Evolutionary conservation across 2,888 invertebrate genomes (phyloP).

Genomic region (Drosophila niveifrons): DNA sequence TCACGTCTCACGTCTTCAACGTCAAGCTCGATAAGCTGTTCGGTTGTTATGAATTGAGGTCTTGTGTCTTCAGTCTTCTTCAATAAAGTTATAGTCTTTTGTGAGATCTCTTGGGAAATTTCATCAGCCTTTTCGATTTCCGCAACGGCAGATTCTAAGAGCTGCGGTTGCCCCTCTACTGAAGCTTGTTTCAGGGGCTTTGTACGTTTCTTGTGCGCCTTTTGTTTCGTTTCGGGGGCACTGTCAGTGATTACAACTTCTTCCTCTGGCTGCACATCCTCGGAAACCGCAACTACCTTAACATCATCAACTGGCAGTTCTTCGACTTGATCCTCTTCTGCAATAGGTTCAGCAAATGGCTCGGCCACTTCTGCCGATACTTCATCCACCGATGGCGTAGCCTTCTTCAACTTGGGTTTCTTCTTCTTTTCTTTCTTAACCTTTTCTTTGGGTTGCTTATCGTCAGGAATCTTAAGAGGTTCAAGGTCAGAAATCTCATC

Average conservation of each 20-base stretch:
- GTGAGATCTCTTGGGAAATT: constrained; percentile 84
- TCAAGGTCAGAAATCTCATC: constrained; percentile 75
- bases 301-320: constrained; percentile 79
- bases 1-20: constrained; percentile 86
- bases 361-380: constrained; percentile 83
- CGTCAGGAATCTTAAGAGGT: constrained; percentile 76
- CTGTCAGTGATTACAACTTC: constrained; percentile 74
- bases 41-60: constrained; percentile 83
- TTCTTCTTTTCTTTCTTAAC: constrained; percentile 82
- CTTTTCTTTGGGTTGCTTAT: constrained; percentile 85
- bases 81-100: constrained; percentile 85
- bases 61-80: constrained; percentile 85
- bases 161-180: constrained; percentile 82
- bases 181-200: constrained; percentile 83
- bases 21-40: constrained; percentile 83
- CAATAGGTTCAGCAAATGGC: constrained; percentile 83
- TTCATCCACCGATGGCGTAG: constrained; percentile 83
- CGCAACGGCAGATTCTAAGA: constrained; percentile 80
- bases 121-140: constrained; percentile 82
- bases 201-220: constrained; percentile 84
- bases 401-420: constrained; percentile 83
- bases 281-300: constrained; percentile 83
- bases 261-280: constrained; percentile 83
- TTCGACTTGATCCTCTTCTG: constrained; percentile 82
- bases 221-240: constrained; percentile 77